phyloP scores from a whole-genome alignment of 2,797 vertebrate species.

The Aythya fuligula region DNA sequence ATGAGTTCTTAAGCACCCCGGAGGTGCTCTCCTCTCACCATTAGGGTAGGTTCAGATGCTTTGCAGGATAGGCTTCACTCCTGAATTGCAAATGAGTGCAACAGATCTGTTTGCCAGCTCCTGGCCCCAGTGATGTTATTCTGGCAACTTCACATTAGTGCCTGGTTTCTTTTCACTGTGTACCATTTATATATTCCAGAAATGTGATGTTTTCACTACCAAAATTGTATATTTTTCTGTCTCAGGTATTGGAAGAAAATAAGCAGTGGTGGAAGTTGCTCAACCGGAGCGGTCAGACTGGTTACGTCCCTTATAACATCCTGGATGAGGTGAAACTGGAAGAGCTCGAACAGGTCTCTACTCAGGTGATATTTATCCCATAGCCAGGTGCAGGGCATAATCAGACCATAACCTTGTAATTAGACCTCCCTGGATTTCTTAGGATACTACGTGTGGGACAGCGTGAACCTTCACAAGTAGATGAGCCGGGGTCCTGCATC shows the following conservation, averaged over 20 bases:
- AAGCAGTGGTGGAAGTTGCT: constrained; percentile 97
- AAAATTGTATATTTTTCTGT: not conserved
- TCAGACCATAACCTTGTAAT: not conserved
- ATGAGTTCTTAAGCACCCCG: not conserved
- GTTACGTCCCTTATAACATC: constrained; percentile 92
- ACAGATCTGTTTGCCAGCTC: not conserved
- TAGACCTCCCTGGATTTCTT: not conserved
- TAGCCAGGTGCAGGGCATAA: not conserved
- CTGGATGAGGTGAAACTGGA: constrained; percentile 86
- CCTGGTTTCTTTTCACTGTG: not conserved
- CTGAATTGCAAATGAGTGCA: not conserved
- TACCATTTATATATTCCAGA: not conserved
- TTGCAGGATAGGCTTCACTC: not conserved
- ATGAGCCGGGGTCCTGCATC: not conserved
- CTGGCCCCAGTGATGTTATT: not conserved
- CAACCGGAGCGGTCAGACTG: constrained; percentile 91
- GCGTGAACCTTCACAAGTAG: not conserved
- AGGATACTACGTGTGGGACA: not conserved
- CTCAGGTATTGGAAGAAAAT: constrained; percentile 91
- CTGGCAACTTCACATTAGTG: not conserved
- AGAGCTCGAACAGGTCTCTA: constrained; percentile 69
- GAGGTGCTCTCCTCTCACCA: not conserved
- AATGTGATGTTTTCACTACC: not conserved
- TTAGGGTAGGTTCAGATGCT: not conserved
- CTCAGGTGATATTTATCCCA: constrained; percentile 18